Evolutionary conservation across 2,888 invertebrate genomes (phyloP).

Genomic region (Diplazon laetatorius): DNA sequence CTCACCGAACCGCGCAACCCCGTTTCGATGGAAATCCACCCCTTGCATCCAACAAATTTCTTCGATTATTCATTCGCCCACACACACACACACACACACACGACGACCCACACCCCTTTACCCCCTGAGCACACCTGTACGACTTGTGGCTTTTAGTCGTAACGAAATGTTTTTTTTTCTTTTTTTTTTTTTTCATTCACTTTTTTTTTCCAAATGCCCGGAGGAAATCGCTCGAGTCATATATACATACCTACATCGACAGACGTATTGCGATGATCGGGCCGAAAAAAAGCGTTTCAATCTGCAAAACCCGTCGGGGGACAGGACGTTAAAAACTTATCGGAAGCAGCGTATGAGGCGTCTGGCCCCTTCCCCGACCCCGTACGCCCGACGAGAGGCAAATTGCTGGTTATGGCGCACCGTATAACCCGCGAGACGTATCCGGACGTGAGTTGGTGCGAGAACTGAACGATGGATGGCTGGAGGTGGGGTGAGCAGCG

Average conservation of each 20-base stretch:
- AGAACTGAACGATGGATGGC: constrained; percentile 1
- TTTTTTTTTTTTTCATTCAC: neutral
- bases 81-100: neutral
- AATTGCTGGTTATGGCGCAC: constrained; percentile 40
- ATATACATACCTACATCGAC: neutral
- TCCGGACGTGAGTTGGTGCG: constrained; percentile 39
- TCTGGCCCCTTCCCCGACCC: neutral
- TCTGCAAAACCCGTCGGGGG: constrained; percentile 17
- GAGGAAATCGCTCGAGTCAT: neutral
- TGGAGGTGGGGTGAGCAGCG: too few relatives aligned
- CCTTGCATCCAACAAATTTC: neutral
- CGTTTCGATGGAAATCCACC: neutral
- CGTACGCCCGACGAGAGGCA: constrained; percentile 38
- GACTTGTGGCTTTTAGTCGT: constrained; percentile 4
- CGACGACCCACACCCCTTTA: neutral
- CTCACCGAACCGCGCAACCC: neutral
- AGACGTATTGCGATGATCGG: constrained; percentile 9
- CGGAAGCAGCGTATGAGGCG: constrained; percentile 34
- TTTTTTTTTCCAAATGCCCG: constrained; percentile 10
- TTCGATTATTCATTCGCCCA: constrained; percentile 1
- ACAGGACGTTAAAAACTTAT: constrained; percentile 52
- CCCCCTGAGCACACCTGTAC: neutral
- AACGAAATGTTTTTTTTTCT: constrained; percentile 33
- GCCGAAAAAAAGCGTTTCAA: constrained; percentile 29
- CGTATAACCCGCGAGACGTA: constrained; percentile 35